These are phyloP conservation scores for Coccyzus lansbergi DNA, from an alignment of 2,797 vertebrate species.

Conservation along the genomic window DNA sequence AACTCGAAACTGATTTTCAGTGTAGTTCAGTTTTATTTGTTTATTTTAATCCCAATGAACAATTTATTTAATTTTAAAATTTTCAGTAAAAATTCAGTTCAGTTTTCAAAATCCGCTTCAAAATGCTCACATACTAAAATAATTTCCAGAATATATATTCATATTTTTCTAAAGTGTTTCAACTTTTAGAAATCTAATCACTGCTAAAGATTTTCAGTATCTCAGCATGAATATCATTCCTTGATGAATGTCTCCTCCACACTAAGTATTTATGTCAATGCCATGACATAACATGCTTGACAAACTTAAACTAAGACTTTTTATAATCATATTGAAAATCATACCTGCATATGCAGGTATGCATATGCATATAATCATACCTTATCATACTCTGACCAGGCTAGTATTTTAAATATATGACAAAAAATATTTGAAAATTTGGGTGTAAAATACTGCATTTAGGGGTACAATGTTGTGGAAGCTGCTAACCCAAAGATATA, in stretches of 20 bases:
- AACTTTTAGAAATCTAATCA: not conserved
- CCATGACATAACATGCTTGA: not conserved
- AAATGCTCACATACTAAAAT: not conserved
- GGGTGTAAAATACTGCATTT: not conserved
- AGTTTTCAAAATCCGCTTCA: not conserved
- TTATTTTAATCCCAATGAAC: not conserved
- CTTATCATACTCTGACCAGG: not conserved
- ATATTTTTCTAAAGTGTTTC: not conserved
- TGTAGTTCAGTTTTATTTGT: not conserved
- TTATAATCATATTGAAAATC: not conserved
- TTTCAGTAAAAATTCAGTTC: not conserved
- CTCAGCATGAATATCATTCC: not conserved
- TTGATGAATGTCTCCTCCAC: not conserved
- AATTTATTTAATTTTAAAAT: not conserved
- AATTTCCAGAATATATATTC: not conserved
- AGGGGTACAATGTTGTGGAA: not conserved
- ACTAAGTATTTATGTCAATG: rapidly evolving
- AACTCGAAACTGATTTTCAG: not conserved
- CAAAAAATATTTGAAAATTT: not conserved
- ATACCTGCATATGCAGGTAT: too few relatives aligned
- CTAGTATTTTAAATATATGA: not conserved
- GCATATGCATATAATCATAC: too few relatives aligned
- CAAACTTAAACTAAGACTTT: not conserved
- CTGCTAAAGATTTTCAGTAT: not conserved
- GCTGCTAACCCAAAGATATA: not conserved